Base-by-base conservation (phyloP, 2,888 invertebrate species). In the Eupithecia tripunctaria region DNA sequence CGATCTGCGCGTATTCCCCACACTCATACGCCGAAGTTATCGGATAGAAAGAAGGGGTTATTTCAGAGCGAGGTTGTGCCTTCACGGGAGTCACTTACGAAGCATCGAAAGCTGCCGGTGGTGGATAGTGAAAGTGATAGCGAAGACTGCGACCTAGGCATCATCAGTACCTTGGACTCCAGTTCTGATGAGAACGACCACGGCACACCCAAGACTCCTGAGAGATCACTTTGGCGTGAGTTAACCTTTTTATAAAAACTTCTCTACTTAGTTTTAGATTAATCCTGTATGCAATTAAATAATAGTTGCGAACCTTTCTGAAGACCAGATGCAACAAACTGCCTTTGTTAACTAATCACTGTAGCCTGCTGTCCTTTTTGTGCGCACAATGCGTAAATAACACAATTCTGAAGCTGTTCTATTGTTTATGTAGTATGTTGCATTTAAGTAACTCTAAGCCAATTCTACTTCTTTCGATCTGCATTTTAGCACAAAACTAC, bases 1-100 rank as follows among this genome's bases (percentile, higher is more conserved):
- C 90, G 93, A 72, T 92, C 92, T 25, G 79, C 89, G 73, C 88
- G 93, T 15, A 78, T 88, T 72, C 88, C 90, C 14, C 89, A 91
- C 71, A 88, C 80, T 64, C 93, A 94, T 77, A 96, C 96, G 1
- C 95, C 96, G 2, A 95, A 95, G 81, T 91, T 96, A 86, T 93
- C 95, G 0, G 96, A 96, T 78, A 93, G 96, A 38, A 96, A 96
- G 82, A 95, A 96, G 78, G 95, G 95, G 78, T 90, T 96, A 77
- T 96, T 97, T 82, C 95, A 95, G 83, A 80, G 78, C 79, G 85
- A 82, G 1, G 79, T 80, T 15, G 86, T 88, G 73, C 82, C 86
- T 12, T 76, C 84, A 25, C 82, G 87, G 79, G 93, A 92, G 81
- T 92, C 93, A 5, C 74, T 93, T 78, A 94, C 92, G 70, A 89